phyloP scores from a whole-genome alignment of 2,113 vertebrate species.

The Sus scrofa region DNA sequence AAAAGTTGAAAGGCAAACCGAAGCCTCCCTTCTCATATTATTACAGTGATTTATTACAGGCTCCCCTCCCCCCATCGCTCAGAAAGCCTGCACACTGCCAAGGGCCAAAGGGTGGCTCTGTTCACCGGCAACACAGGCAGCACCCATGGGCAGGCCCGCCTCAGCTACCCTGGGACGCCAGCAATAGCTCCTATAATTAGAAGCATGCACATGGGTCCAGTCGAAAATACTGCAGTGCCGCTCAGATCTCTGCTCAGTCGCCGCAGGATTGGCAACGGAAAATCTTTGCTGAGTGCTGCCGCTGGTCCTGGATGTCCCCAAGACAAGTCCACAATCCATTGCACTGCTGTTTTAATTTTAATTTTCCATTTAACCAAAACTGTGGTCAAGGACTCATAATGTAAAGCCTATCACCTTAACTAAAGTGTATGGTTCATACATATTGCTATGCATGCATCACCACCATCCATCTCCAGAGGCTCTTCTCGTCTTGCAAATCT shows the following conservation, averaged over 20 bases:
- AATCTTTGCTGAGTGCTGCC: neutral
- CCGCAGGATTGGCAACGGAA: neutral
- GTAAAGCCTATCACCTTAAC: neutral
- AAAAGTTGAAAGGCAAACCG: neutral
- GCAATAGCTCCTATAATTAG: neutral
- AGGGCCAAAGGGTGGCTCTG: neutral
- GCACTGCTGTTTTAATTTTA: no score
- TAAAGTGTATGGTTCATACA: neutral
- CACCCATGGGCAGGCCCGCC: neutral
- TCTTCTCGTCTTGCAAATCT: neutral
- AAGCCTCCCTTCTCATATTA: neutral
- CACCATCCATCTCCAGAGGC: neutral
- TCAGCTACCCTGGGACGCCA: neutral
- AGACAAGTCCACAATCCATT: neutral
- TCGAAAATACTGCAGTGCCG: neutral
- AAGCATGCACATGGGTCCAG: neutral
- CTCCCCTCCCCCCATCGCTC: neutral
- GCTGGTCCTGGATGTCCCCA: neutral
- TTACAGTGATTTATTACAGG: neutral
- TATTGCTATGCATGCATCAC: rapidly evolving
- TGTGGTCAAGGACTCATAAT: neutral
- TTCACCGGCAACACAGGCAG: neutral
- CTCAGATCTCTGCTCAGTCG: neutral
- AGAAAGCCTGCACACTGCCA: neutral
- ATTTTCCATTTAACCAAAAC: no score